Conservation (phyloP, 2,797 vertebrate species). For the Buphagus erythrorhynchus region DNA sequence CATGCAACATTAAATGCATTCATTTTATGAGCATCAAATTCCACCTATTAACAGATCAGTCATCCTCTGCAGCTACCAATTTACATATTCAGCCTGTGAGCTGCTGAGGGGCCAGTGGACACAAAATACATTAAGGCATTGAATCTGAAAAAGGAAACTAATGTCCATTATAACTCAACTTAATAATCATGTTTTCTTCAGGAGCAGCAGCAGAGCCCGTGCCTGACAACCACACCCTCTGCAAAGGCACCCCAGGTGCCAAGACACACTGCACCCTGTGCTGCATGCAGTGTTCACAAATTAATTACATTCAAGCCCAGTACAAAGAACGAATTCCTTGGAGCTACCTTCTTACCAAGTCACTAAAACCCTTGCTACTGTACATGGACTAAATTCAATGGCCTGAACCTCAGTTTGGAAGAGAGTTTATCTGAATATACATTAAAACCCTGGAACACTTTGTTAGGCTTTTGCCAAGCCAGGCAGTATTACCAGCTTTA, state of each 20-base stretch:
- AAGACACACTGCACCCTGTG: not conserved
- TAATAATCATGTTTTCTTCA: not conserved
- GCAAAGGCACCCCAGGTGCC: not conserved
- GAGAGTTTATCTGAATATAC: not conserved
- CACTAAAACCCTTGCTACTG: not conserved
- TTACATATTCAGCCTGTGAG: slow-evolving; percentile 43
- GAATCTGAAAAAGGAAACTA: slow-evolving; percentile 3
- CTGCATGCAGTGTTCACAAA: not conserved
- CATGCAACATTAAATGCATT: slow-evolving; percentile 2
- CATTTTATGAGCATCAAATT: slow-evolving; percentile 40
- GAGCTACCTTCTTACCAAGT: not conserved
- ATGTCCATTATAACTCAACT: not conserved
- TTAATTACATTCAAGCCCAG: not conserved
- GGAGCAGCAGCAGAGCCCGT: not conserved
- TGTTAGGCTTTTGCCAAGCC: not conserved
- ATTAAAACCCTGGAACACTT: not conserved
- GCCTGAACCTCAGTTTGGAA: not conserved
- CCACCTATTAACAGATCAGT: slow-evolving; percentile 21
- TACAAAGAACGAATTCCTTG: not conserved
- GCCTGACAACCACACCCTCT: not conserved
- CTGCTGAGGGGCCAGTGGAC: slow-evolving; percentile 8
- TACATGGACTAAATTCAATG: not conserved
- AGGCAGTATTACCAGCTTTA: slow-evolving; percentile 1
- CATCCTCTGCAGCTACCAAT: slow-evolving; percentile 26
- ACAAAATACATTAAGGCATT: slow-evolving; percentile 18